These are phyloP conservation scores for Dicrurus megarhynchus DNA, from an alignment of 2,113 vertebrate genomes.

Conservation along the genomic window DNA sequence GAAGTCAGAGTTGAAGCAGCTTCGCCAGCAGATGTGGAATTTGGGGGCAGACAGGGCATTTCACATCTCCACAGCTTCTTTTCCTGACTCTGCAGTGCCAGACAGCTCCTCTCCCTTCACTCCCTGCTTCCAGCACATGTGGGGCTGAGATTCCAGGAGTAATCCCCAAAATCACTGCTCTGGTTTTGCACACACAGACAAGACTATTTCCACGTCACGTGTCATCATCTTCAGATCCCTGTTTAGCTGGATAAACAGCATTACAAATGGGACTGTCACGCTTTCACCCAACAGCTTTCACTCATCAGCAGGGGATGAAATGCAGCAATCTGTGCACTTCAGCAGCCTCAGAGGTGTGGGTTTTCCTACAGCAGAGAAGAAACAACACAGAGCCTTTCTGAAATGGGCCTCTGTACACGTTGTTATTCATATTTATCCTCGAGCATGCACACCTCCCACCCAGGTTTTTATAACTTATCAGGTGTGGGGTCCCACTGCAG, in stretches of 20 bases:
- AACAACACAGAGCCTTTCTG: not conserved
- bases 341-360: not conserved
- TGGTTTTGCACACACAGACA: not conserved
- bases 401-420: rapidly evolving
- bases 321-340: not conserved
- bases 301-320: not conserved
- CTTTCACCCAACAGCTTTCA: not conserved
- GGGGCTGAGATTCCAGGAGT: not conserved
- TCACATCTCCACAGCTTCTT: not conserved
- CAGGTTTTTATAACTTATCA: rapidly evolving
- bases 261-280: not conserved
- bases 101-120: not conserved
- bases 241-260: not conserved
- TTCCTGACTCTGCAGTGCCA: not conserved
- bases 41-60: not conserved
- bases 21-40: not conserved
- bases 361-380: not conserved
- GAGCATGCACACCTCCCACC: rapidly evolving
- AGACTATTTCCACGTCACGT: not conserved
- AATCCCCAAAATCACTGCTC: not conserved
- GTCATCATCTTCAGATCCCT: not conserved
- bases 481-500: not conserved
- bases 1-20: not conserved
- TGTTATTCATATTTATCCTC: not conserved
- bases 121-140: not conserved